Conservation (phyloP, 2,113 vertebrate species). For the Gobiocypris rarus region DNA sequence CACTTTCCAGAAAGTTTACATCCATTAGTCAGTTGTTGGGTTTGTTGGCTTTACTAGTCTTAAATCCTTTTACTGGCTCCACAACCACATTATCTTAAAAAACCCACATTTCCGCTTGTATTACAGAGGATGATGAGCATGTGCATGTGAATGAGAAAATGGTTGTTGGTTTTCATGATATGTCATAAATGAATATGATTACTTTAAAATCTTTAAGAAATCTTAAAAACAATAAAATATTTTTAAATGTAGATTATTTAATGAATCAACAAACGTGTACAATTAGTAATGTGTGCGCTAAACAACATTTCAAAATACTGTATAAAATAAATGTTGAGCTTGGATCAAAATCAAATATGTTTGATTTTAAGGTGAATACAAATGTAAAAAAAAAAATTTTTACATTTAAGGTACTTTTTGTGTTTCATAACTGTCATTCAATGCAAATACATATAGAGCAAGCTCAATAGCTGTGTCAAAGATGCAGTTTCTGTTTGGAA, state of each 20-base stretch:
- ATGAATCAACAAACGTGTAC: not conserved
- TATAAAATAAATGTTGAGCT: not conserved
- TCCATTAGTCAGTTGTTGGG: not conserved
- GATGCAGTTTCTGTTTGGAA: not conserved
- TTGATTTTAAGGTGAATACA: not conserved
- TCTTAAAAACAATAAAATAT: not conserved
- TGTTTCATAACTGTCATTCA: not conserved
- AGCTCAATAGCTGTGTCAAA: not conserved
- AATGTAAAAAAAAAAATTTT: not conserved
- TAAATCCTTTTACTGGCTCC: constrained; percentile 2
- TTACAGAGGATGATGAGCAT: not conserved
- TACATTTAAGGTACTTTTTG: not conserved
- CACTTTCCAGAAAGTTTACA: not conserved
- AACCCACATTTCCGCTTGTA: constrained; percentile 41
- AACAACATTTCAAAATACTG: constrained; percentile 1
- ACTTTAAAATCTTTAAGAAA: not conserved
- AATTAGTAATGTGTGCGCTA: not conserved
- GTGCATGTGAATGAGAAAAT: not conserved
- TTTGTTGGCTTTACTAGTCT: not conserved
- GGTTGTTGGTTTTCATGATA: not conserved
- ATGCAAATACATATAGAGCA: not conserved
- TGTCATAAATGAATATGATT: not conserved
- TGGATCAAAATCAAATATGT: not conserved
- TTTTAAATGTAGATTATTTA: not conserved
- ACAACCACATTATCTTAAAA: constrained; percentile 37